phyloP scores from a whole-genome alignment of 2,888 invertebrate genomes.

The Drosophila borborema region DNA sequence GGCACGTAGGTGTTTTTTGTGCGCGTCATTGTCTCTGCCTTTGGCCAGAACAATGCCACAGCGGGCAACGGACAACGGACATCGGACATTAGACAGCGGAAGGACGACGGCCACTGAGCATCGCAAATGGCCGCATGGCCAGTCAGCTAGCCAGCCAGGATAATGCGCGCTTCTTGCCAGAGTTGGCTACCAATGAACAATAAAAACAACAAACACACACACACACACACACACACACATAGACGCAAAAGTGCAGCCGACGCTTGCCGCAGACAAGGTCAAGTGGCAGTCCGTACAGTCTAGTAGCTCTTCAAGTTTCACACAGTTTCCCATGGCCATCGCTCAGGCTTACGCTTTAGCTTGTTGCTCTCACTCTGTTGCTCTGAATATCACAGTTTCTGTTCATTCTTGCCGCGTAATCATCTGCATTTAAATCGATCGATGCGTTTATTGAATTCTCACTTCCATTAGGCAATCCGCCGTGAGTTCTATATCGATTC shows the following conservation, averaged over 20 bases:
- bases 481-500: conserved; percentile 15
- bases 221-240: not conserved
- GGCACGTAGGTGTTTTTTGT: conserved; percentile 78
- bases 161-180: conserved; percentile 59
- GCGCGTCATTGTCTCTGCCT: conserved; percentile 72
- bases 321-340: conserved; percentile 50
- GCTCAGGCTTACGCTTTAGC: conserved; percentile 5
- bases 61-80: conserved; percentile 67
- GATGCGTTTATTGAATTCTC: conserved; percentile 44
- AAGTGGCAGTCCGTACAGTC: conserved; percentile 59
- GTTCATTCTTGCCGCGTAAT: conserved; percentile 60
- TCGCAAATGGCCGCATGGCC: conserved; percentile 63
- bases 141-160: conserved; percentile 62
- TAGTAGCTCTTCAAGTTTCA: conserved; percentile 17
- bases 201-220: conserved; percentile 29
- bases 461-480: conserved; percentile 63
- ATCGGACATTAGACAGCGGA: conserved; percentile 22
- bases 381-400: conserved; percentile 23
- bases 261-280: conserved; percentile 66
- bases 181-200: conserved; percentile 47
- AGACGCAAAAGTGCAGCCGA: conserved; percentile 47
- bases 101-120: conserved; percentile 52
- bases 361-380: conserved; percentile 1
- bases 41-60: conserved; percentile 74
- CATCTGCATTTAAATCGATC: conserved; percentile 67